These are phyloP conservation scores for Syrrhaptes paradoxus DNA, from an alignment of 2,113 vertebrate species.

Conservation along the genomic window DNA sequence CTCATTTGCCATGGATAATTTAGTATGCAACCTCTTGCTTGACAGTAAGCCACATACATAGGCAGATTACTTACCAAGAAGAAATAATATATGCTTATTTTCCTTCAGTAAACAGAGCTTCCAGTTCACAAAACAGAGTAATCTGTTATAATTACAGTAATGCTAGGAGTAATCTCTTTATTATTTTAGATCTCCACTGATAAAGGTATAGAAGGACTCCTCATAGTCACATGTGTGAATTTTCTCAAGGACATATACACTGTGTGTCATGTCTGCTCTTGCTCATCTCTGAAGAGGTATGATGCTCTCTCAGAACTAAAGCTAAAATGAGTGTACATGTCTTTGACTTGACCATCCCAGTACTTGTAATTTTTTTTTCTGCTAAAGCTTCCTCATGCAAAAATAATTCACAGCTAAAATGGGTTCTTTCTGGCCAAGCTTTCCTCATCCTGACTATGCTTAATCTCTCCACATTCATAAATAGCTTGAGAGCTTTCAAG, in stretches of 20 bases:
- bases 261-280: not conserved
- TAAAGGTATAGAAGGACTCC: not conserved
- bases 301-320: not conserved
- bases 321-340: not conserved
- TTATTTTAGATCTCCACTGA: not conserved
- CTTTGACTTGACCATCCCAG: conserved; percentile 2
- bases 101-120: not conserved
- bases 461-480: conserved; percentile 71
- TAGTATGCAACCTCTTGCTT: not conserved
- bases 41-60: not conserved
- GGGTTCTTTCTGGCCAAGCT: conserved; percentile 39
- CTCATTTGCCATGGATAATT: not conserved
- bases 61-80: not conserved
- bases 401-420: conserved; percentile 62
- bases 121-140: not conserved
- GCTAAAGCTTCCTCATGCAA: conserved; percentile 39
- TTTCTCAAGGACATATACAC: not conserved
- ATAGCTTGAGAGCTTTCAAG: conserved; percentile 68
- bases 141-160: not conserved
- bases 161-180: not conserved
- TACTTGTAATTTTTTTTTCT: conserved; percentile 17
- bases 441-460: conserved; percentile 74
- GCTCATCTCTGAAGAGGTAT: not conserved
- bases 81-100: not conserved
- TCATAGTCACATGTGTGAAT: not conserved